Base-by-base conservation (phyloP, 2,113 vertebrate genomes). In the Peromyscus maniculatus region DNA sequence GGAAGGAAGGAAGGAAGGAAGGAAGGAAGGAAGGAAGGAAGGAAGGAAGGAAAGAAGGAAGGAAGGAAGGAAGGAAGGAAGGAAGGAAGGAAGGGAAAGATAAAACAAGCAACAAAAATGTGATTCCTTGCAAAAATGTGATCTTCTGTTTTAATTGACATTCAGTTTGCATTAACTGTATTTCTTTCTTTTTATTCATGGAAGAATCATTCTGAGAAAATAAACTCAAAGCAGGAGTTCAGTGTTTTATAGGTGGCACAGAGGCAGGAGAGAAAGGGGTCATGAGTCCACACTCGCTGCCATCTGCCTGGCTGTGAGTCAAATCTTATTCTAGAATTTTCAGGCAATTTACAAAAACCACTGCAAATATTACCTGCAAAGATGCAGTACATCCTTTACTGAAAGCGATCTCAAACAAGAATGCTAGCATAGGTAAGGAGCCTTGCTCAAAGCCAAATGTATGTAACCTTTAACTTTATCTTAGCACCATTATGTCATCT, bases 61-160 rank as follows among this genome's bases (percentile, higher is more conserved):
- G 11, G 3, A 15, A 4, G 13, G 7, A 26, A 16, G 46, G 12
- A 43, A 46, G 11, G 3, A 15, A 4, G 13, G 7, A 26, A 16
- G 46, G 12, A 43, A 33, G 7, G 15, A 31, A 57, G 1, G 17
- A 21, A 2, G 33, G 21, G n/a, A 36, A 36, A 52, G 4, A 10
- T 7, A 33, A 43, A 31, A n/a, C 8, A 75, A 11, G 21, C 26
- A 52, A 31, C 15, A 55, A 1, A 78, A 52, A 82, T 52, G 15
- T 31, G 77, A 79, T 79, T 22, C 15, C 77, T 52, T 79, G 7
- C 46, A 31, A 79, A 79, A 69, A 52, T 91, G 28, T 69, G 49
- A 17, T 21, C 10, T 24, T 15, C 91, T 78, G 24, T 74, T 75
- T 90, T 92, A 67, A 55, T 52, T 28, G n/a, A 62, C 28, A 19